Evolutionary conservation across 1,140 invertebrate genomes (phyloP), one percentile per base, ranked within the genome.

Genomic region (Pseudoatta argentina): DNA sequence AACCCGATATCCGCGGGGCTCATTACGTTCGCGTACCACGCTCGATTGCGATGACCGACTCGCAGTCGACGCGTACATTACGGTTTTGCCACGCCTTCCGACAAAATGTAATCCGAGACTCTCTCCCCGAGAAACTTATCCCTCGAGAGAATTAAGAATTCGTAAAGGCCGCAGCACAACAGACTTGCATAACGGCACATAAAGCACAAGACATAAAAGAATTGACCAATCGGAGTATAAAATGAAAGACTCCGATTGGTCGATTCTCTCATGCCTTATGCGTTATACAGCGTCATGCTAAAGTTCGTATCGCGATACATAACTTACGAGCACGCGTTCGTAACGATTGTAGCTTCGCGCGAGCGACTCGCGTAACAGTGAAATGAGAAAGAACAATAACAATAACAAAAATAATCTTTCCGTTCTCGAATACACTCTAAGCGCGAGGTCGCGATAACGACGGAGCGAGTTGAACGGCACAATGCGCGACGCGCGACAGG

Each of bases 71-170:
- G 30, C 16, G 30, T 24, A 14, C 10, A 21, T 24, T 69, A 67
- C 66, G 39, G 39, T 69, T 69, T 69, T 18, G 66, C 66, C 66
- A 51, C 66, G 39, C 66, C 66, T 64, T 21, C 34, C 51, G 10
- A 51, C 76, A 21, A 75, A 82, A 75, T n/a, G 69, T 48, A 30
- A 89, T 89, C 87, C 76, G 78, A 86, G 78, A 86, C 77, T 88
- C 77, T 2, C 27, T 75, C 63, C 48, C 44, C 48, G 53, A 39
- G 44, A 82, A 39, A 51, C 5, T 88, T 88, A 57, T 63, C 67
- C 64, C 12, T n/a, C 59, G 21, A 18, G 1, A 39, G n/a, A 55
- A 21, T 86, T 7, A 24, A 59, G 57, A 72, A 88, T 88, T 57
- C 82, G 18, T 51, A 16, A 51, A 44, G 39, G 39, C 34, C 34